Conservation (phyloP, 2,797 vertebrate species). For the Pseudochirops cupreus region DNA sequence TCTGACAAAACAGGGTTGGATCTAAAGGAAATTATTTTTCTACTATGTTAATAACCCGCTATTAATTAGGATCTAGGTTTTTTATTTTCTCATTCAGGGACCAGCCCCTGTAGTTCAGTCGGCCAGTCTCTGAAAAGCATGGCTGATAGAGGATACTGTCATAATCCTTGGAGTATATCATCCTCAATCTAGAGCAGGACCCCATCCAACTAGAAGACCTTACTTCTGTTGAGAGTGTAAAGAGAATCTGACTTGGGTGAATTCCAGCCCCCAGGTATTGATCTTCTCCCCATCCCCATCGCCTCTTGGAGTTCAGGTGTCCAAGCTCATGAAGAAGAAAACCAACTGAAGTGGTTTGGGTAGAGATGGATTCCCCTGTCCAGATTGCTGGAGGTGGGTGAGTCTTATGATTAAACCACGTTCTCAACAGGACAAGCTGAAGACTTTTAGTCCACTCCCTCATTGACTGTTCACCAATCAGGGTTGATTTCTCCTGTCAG, state of each 20-base stretch:
- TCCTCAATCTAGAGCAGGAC: not conserved
- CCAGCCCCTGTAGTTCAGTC: too few species aligned
- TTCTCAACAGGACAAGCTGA: not conserved
- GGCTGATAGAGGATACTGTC: not conserved
- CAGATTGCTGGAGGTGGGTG: not conserved
- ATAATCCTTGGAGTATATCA: not conserved
- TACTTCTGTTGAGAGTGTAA: not conserved
- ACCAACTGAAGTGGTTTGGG: not conserved
- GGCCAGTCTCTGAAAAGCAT: not conserved
- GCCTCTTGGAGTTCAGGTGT: not conserved
- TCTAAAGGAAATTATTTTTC: not conserved
- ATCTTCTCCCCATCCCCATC: not conserved
- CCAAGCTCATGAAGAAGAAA: not conserved
- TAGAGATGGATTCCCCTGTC: too few species aligned
- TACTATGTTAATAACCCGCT: not conserved
- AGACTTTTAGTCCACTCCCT: too few species aligned
- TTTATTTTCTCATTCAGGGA: not conserved
- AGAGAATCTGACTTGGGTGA: not conserved
- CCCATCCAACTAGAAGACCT: not conserved
- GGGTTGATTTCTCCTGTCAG: not conserved
- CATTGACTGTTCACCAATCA: too few species aligned
- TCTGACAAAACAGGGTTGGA: not conserved
- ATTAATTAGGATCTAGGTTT: not conserved
- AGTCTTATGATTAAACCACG: not conserved
- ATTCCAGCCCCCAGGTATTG: not conserved